Conservation (phyloP, 2,888 invertebrate species). For the Nectonema munidae region DNA sequence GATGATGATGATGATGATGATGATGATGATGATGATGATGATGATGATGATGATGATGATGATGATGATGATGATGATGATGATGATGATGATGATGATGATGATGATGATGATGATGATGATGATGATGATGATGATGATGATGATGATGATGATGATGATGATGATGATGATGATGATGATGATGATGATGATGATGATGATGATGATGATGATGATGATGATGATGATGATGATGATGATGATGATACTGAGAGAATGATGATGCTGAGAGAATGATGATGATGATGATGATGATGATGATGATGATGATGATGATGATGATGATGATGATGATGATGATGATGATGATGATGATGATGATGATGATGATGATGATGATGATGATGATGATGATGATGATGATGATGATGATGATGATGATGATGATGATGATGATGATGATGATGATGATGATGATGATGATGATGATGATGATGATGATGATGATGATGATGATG, state of each 20-base stretch:
- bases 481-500: slow-evolving; percentile 5
- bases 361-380: slow-evolving; percentile 5
- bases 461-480: slow-evolving; percentile 5
- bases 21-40: slow-evolving; percentile 10
- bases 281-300: slow-evolving; percentile 5
- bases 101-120: slow-evolving; percentile 10
- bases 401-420: slow-evolving; percentile 5
- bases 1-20: slow-evolving; percentile 7
- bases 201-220: slow-evolving; percentile 5
- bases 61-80: slow-evolving; percentile 10
- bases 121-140: slow-evolving; percentile 10
- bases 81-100: slow-evolving; percentile 8
- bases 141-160: slow-evolving; percentile 5
- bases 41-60: slow-evolving; percentile 11
- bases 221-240: slow-evolving; percentile 5
- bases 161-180: slow-evolving; percentile 5
- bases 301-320: slow-evolving; percentile 5
- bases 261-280: slow-evolving; percentile 8
- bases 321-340: slow-evolving; percentile 5
- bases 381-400: slow-evolving; percentile 5
- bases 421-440: slow-evolving; percentile 5
- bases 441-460: slow-evolving; percentile 5
- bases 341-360: slow-evolving; percentile 5
- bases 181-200: slow-evolving; percentile 5
- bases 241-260: slow-evolving; percentile 1